Conservation (phyloP, 2,888 invertebrate species). For the Parelbella ahira region DNA sequence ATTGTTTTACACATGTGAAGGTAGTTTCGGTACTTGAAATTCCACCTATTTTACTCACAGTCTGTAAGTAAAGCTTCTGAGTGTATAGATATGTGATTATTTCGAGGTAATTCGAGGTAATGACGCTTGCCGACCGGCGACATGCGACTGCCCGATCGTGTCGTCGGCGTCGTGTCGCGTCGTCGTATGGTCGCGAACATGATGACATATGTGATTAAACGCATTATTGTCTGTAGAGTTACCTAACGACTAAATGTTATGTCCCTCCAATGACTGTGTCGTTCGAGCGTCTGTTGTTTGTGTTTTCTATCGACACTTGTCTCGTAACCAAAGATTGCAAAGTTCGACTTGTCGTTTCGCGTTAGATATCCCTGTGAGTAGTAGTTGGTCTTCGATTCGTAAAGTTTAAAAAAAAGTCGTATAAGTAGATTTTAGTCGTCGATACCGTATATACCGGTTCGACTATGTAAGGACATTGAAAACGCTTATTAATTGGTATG, state of each 20-base stretch:
- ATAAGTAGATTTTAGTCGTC: constrained; percentile 73
- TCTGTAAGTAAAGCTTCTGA: constrained; percentile 22
- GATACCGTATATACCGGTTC: constrained; percentile 64
- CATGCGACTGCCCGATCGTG: constrained; percentile 61
- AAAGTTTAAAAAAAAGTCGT: constrained; percentile 57
- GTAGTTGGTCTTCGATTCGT: constrained; percentile 75
- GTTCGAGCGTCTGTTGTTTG: constrained; percentile 68
- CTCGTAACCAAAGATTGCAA: constrained; percentile 77
- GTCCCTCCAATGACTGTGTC: constrained; percentile 78
- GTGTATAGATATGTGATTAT: constrained; percentile 20
- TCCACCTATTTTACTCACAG: constrained; percentile 24
- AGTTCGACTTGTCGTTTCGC: constrained; percentile 61
- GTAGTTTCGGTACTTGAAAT: constrained; percentile 16
- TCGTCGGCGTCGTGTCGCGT: too few relatives aligned
- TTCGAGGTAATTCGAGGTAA: too few relatives aligned
- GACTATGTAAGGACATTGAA: constrained; percentile 79
- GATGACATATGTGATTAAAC: constrained; percentile 63
- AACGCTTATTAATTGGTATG: constrained; percentile 82
- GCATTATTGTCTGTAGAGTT: constrained; percentile 78
- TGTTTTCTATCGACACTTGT: too few relatives aligned
- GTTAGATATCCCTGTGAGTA: constrained; percentile 73
- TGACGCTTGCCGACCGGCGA: constrained; percentile 70
- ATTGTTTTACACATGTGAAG: constrained; percentile 12
- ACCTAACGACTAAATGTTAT: constrained; percentile 72
- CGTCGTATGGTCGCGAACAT: too few relatives aligned